phyloP scores from a whole-genome alignment of 2,888 invertebrate genomes.

The Brachyopa scutellaris region DNA sequence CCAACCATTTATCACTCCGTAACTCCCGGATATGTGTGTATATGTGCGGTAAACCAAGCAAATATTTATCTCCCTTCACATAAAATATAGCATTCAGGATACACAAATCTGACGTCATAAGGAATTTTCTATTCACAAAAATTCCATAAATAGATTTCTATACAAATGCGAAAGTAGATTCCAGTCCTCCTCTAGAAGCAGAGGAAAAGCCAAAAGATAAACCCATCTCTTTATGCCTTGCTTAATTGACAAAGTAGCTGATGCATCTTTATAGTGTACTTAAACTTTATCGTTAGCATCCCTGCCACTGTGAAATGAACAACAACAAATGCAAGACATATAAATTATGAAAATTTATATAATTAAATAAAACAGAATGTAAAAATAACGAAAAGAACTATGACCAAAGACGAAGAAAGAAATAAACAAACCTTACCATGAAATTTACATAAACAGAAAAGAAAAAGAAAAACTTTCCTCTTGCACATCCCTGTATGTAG shows the following conservation, averaged over 20 bases:
- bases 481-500: not conserved
- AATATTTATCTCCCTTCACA: not conserved
- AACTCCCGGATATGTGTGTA: too few relatives aligned
- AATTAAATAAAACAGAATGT: conserved; percentile 54
- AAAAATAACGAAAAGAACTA: not conserved
- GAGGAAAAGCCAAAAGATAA: conserved; percentile 15
- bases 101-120: not conserved
- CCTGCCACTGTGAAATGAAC: not conserved
- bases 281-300: conserved; percentile 43
- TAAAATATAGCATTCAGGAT: not conserved
- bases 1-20: too few relatives aligned
- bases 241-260: conserved; percentile 54
- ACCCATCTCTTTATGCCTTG: not conserved
- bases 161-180: not conserved
- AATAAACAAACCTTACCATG: conserved; percentile 2
- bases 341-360: conserved; percentile 60
- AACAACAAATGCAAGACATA: conserved; percentile 11
- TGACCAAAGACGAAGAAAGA: not conserved
- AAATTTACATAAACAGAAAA: conserved; percentile 30
- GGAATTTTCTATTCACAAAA: conserved; percentile 13
- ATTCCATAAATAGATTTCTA: conserved; percentile 13
- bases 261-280: conserved; percentile 62
- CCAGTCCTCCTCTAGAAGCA: not conserved
- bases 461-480: not conserved
- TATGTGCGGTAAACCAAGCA: too few relatives aligned